Base-by-base conservation (phyloP, 2,888 invertebrate genomes). In the Trimorus sp. region DNA sequence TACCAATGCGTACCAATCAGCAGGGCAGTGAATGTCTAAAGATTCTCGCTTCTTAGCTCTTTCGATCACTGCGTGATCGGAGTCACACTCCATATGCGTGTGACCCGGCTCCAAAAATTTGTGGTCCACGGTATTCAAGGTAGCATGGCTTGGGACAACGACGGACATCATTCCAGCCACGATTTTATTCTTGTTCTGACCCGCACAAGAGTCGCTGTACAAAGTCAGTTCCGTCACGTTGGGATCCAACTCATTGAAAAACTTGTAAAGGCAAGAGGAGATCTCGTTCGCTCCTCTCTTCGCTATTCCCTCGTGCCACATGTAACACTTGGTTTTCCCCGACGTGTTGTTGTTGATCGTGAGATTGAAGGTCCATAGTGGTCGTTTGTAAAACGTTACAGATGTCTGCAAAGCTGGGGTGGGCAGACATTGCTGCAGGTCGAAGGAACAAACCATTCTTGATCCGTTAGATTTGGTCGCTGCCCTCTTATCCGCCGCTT, bases 351-450 rank as follows among this genome's bases (percentile, higher is more conserved):
- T 48, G 12, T 8, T 48, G 9, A 48, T 12, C 4, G n/a, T 48
- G 5, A 48, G 9, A n/a, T 48, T 48, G 48, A 12, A 89, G 11
- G 86, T 86, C 86, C 86, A 88, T 36, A 89, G 71, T 62, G 85
- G 83, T 16, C 88, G 73, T 80, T 88, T 88, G 68, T 89, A 89
- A 84, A 87, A 89, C 9, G 85, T 82, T 4, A 88, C 83, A 53
- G 85, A 85, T 37, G 86, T 84, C 48, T 83, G 59, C 12, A 89
- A 62, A 58, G 83, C 45, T 14, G 86, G 86, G 11, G 86, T 88
- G 5, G 87, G 86, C 12, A 87, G 66, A 58, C 84, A 85, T 82
- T 88, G 86, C 70, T 88, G 84, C 14, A 75, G 62, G 42, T 82
- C 79, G 42, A 82, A 82, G 14, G 82, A 14, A 16, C 49, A 66